These are phyloP conservation scores for Archips crataeganus DNA, from an alignment of 2,888 invertebrate genomes.

Conservation along the genomic window DNA sequence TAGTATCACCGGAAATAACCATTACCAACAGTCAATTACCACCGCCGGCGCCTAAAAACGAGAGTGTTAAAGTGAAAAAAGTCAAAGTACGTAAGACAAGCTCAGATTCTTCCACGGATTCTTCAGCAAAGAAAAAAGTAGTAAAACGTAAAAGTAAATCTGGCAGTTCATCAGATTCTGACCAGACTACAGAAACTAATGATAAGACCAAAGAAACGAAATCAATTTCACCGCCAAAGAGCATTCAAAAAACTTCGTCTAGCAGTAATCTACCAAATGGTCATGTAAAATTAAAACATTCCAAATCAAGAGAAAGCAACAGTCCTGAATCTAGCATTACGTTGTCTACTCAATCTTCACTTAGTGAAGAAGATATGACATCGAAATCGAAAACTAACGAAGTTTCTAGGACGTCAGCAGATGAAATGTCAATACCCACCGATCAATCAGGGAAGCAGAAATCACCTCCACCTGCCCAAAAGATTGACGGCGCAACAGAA, in stretches of 20 bases:
- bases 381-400: slow-evolving; percentile 71
- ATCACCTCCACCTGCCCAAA: slow-evolving; percentile 79
- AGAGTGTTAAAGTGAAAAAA: slow-evolving; percentile 71
- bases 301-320: slow-evolving; percentile 76
- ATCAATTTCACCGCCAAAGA: slow-evolving; percentile 57
- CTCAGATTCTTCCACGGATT: slow-evolving; percentile 73
- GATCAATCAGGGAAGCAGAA: slow-evolving; percentile 82
- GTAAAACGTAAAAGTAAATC: slow-evolving; percentile 77
- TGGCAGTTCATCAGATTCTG: slow-evolving; percentile 77
- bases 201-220: slow-evolving; percentile 56
- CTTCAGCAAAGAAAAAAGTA: slow-evolving; percentile 72
- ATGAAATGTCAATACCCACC: slow-evolving; percentile 83
- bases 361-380: slow-evolving; percentile 78
- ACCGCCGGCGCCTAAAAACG: slow-evolving; percentile 80
- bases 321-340: slow-evolving; percentile 81
- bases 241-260: slow-evolving; percentile 58
- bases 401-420: slow-evolving; percentile 85
- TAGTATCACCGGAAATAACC: slow-evolving; percentile 75
- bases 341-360: slow-evolving; percentile 81
- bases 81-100: slow-evolving; percentile 73
- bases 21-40: slow-evolving; percentile 79
- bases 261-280: slow-evolving; percentile 65
- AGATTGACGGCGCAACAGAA: slow-evolving; percentile 80
- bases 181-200: slow-evolving; percentile 65
- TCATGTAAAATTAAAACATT: slow-evolving; percentile 66